Conservation (phyloP, 2,888 invertebrate genomes). For the Tenthredo scrophulariae region DNA sequence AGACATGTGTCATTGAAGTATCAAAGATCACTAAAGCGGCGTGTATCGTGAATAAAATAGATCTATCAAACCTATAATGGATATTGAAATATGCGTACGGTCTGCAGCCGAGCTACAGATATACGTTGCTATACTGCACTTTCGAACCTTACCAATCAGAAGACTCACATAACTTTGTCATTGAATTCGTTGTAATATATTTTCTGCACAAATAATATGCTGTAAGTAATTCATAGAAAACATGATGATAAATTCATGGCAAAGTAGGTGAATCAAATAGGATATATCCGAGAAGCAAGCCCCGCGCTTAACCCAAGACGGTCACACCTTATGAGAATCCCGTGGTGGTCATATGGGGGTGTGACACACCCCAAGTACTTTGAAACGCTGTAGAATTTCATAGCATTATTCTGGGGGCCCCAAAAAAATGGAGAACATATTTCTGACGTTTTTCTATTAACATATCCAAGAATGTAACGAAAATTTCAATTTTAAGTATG, state of each 20-base stretch:
- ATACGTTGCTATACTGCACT: background rate
- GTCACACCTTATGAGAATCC: no score
- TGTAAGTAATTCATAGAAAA: background rate
- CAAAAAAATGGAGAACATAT: no score
- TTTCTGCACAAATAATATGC: background rate
- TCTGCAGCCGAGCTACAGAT: background rate
- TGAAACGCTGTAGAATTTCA: no score
- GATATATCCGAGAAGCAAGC: no score
- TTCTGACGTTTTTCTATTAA: no score
- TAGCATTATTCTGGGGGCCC: no score
- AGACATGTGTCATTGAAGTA: slow-evolving; percentile 12
- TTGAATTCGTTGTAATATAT: background rate
- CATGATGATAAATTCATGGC: background rate
- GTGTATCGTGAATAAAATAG: background rate
- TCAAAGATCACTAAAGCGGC: background rate
- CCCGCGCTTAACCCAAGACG: no score
- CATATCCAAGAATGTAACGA: no score
- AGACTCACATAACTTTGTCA: background rate
- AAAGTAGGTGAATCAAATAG: no score
- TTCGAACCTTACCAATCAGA: background rate
- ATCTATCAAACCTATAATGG: background rate
- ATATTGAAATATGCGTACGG: background rate
- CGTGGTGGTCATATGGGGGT: no score
- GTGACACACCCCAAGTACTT: no score
- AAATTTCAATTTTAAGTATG: no score